Base-by-base conservation (phyloP, 2,888 invertebrate species). In the Xylota segnis region DNA sequence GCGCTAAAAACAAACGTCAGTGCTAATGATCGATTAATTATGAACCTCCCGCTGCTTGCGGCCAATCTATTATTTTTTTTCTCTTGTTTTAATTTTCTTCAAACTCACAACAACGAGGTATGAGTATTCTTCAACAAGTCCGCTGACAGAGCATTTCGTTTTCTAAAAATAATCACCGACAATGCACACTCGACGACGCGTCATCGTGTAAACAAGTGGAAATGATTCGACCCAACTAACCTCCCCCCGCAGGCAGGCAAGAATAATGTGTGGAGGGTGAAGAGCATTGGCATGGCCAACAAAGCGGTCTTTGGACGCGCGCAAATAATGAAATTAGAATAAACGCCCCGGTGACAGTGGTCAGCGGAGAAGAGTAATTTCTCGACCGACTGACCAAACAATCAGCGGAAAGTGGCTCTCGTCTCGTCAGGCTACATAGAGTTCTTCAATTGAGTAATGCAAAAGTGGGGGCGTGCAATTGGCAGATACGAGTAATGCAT, bases 281-380 rank as follows among this genome's bases (percentile, higher is more conserved):
- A 4, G 27, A 54, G 63, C 16, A 23, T 12, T 7, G n/a, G 29
- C 27, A 18, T 10, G 40, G 43, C 56, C 50, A 27, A 27, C 43
- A 23, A n/a, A 23, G 23, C 34, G 40, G 47, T 45, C 70, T 76
- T 76, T 29, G 59, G 43, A 71, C 59, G 65, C 59, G 65, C 63
- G 71, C 59, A 77, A 66, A 66, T 77, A 75, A 82, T 75, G 61
- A 82, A 75, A 70, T 82, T 70, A 81, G 81, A 81, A 68, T 63
- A 40, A 56, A 68, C 29, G 68, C 16, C 66, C 54, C 32, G 37
- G 61, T 70, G 82, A 61, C 58, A 82, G 40, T 29, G 50, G 18
- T 7, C 50, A 47, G 61, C 52, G 23, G 27, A 54, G 66, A 56
- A 65, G 32, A 72, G 66, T 61, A 61, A 78, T 83, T 77, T 77